Conservation (phyloP, 2,797 vertebrate genomes). For the Clarias pachynema region DNA sequence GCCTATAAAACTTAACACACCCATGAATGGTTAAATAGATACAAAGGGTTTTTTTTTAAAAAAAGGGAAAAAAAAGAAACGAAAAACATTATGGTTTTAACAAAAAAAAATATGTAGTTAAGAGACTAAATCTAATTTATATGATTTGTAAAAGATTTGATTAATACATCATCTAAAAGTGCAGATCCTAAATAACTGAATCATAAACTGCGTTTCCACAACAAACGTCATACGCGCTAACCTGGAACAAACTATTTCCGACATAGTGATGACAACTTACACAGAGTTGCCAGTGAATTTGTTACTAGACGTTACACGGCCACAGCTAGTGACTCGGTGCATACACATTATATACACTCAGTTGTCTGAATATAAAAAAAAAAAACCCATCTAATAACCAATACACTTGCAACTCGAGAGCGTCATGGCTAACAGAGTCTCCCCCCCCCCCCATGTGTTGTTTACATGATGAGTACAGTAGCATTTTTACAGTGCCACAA, state of each 20-base stretch:
- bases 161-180: slow-evolving; percentile 43
- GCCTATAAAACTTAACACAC: slow-evolving; percentile 28
- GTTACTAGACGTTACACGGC: neutral
- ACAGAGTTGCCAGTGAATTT: neutral
- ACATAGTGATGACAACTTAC: slow-evolving; percentile 34
- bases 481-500: slow-evolving; percentile 41
- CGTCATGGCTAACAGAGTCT: slow-evolving; percentile 7
- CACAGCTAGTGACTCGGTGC: too few relatives aligned
- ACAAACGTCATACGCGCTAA: slow-evolving; percentile 15
- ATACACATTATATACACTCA: neutral
- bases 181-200: slow-evolving; percentile 31
- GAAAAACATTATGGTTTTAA: slow-evolving; percentile 1
- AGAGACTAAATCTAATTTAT: slow-evolving; percentile 44
- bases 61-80: neutral
- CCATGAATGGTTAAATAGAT: slow-evolving; percentile 52
- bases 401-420: slow-evolving; percentile 19
- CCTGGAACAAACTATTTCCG: slow-evolving; percentile 18
- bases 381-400: neutral
- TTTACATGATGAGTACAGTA: slow-evolving; percentile 43
- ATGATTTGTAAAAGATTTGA: slow-evolving; percentile 27
- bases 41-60: slow-evolving; percentile 4
- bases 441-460: slow-evolving; percentile 1
- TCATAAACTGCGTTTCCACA: slow-evolving; percentile 34
- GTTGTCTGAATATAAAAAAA: neutral
- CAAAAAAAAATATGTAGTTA: slow-evolving; percentile 13